Evolutionary conservation across 2,113 vertebrate species (phyloP).

Genomic region (Platysternon megacephalum): DNA sequence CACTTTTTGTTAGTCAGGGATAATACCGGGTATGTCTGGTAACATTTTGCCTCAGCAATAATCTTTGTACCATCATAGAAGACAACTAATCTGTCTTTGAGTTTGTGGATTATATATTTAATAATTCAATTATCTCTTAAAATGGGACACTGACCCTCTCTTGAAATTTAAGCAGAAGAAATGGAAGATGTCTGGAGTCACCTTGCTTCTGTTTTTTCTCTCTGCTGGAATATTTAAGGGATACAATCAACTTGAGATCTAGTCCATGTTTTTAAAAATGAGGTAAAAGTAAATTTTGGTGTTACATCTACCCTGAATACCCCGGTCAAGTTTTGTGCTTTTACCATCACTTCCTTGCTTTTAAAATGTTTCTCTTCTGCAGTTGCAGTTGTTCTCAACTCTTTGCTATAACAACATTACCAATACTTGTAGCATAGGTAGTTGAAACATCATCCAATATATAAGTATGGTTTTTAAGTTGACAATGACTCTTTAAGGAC

Average conservation of each 20-base stretch:
- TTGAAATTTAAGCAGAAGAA: not conserved
- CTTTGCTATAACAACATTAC: not conserved
- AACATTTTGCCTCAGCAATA: not conserved
- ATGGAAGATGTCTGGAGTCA: not conserved
- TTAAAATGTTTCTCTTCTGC: not conserved
- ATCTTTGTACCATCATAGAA: not conserved
- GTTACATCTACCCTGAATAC: no score
- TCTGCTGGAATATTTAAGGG: not conserved
- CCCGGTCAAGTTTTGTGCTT: not conserved
- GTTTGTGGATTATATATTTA: not conserved
- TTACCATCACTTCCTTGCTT: not conserved
- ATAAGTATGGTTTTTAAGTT: not conserved
- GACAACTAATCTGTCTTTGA: not conserved
- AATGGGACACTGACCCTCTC: not conserved
- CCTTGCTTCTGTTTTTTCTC: not conserved
- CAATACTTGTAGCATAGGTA: not conserved
- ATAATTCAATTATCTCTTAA: not conserved
- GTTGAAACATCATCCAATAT: not conserved
- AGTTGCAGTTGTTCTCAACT: not conserved
- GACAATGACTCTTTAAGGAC: not conserved
- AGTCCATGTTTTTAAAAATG: not conserved
- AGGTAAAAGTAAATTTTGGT: not conserved
- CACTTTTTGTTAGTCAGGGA: not conserved
- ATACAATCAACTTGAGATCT: not conserved
- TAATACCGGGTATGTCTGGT: not conserved